Percentiles rank a stretch among this genome's conserved stretches.
Conservation (phyloP, 2,888 invertebrate genomes). For the Phyto melanocephala region DNA sequence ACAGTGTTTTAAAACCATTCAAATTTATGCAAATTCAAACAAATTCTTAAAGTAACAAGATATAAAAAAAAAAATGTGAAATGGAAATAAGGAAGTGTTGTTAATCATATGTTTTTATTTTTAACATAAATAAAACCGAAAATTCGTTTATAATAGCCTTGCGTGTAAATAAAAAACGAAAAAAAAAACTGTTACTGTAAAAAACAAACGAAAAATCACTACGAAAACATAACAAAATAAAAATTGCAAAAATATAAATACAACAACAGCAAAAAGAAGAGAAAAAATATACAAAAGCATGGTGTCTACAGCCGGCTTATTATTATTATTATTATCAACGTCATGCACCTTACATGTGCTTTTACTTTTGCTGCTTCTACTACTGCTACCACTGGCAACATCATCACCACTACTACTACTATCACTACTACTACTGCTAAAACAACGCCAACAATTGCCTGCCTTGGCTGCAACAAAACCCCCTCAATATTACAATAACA, state of each 20-base stretch:
- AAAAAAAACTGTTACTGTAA: neutral
- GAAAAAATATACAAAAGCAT: conserved; percentile 35
- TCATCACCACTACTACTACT: conserved; percentile 7
- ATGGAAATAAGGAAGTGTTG: conserved; percentile 47
- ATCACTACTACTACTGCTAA: neutral
- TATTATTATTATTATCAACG: conserved; percentile 56
- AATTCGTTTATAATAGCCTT: conserved; percentile 41
- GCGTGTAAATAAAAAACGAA: conserved; percentile 23
- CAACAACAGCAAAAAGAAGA: neutral
- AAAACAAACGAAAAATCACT: conserved; percentile 35
- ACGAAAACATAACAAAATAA: conserved; percentile 58
- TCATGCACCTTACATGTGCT: conserved; percentile 63
- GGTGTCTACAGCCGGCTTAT: conserved; percentile 59
- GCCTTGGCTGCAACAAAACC: neutral
- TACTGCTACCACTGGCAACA: conserved; percentile 15
- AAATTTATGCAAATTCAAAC: neutral
- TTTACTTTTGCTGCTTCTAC: conserved; percentile 28
- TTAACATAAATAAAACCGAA: conserved; percentile 37
- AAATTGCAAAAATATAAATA: conserved; percentile 43
- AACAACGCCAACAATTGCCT: conserved; percentile 6
- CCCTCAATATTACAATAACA: conserved; percentile 24
- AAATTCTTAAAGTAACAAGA: neutral
- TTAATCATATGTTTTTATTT: conserved; percentile 52
- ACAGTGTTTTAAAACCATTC: neutral
- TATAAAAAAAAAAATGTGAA: neutral